Percentiles rank a stretch among this genome's conserved stretches.
phyloP scores from a whole-genome alignment of 2,797 vertebrate species.

The Serranus cabrilla region DNA sequence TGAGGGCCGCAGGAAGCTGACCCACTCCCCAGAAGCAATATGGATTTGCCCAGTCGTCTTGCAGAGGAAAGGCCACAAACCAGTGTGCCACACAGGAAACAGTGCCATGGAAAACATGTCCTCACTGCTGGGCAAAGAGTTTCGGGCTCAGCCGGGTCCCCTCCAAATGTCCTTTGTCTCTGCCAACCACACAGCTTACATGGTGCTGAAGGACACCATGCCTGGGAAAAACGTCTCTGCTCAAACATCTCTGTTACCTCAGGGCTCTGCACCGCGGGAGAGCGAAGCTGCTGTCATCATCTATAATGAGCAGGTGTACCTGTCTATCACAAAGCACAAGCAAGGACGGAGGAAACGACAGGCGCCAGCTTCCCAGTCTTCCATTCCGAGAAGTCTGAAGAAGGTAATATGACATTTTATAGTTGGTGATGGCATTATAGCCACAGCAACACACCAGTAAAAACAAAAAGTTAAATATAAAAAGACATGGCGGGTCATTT shows the following conservation, averaged over 20 bases:
- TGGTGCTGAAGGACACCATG: conserved; percentile 49
- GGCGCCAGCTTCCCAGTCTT: not conserved
- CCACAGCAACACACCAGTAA: not conserved
- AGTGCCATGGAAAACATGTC: not conserved
- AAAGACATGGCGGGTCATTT: not conserved
- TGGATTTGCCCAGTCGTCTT: conserved; percentile 75
- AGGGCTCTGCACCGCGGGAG: accelerated
- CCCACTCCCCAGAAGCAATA: conserved; percentile 36
- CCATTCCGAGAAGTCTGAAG: not conserved
- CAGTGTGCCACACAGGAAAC: not conserved
- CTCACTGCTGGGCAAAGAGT: not conserved
- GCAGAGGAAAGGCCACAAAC: conserved; percentile 45
- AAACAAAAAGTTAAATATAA: not conserved
- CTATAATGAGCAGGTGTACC: conserved; percentile 58
- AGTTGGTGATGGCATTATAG: not conserved
- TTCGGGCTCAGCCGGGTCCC: not conserved
- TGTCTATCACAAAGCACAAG: conserved; percentile 60
- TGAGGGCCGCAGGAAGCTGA: not conserved
- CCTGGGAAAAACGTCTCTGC: not conserved
- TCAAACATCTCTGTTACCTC: not conserved
- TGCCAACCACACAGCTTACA: conserved; percentile 49
- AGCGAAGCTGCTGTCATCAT: conserved; percentile 56
- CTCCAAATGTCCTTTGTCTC: conserved; percentile 67
- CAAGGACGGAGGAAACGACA: not conserved
- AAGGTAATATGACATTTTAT: conserved; percentile 41